Base-by-base conservation (phyloP, 2,888 invertebrate genomes). In the Calameuta filiformis region DNA sequence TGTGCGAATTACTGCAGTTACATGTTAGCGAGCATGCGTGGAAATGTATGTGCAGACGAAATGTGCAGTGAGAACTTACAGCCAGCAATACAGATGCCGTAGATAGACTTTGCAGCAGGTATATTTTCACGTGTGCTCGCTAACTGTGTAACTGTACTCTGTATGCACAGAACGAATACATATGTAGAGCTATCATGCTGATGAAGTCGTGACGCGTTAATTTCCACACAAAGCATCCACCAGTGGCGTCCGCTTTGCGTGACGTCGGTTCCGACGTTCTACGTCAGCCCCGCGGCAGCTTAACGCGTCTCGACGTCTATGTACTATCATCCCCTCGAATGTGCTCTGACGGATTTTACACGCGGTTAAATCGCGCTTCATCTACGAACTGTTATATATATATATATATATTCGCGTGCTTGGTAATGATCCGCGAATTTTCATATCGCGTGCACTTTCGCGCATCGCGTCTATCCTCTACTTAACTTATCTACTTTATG, bases 141-240 rank as follows among this genome's bases (percentile, higher is more conserved):
- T 23, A 23, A 56, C 23, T 56, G 2, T 56, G 2, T 56, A 56
- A 23, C 23, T 23, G 56, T 3, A 9, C 23, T 56, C 23, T 9
- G 56, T 56, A 23, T 15, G 23, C 56, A 23, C 56, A 0, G 56
- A 23, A 23, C 56, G 56, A 56, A 56, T 56, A 56, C 56, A 23
- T 2, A 56, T 9, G 56, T 56, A 56, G 23, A 56, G 56, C 56
- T 56, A 56, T 56, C 56, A 71, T 34, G 33, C 69, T 81, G 85
- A 88, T 88, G 85, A 86, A 88, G 89, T 85, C 84, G 83, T 88
- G 87, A 89, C 86, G 84, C 84, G 87, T 88, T 88, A 88, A 89
- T 89, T 88, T 88, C 82, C 87, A 86, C 84, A 83, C 81, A 75
- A 85, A 83, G 79, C 81, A 77, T 80, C 37, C 80, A 81, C 76